phyloP scores from a whole-genome alignment of 2,888 invertebrate genomes.

The Cybosia mesomella region DNA sequence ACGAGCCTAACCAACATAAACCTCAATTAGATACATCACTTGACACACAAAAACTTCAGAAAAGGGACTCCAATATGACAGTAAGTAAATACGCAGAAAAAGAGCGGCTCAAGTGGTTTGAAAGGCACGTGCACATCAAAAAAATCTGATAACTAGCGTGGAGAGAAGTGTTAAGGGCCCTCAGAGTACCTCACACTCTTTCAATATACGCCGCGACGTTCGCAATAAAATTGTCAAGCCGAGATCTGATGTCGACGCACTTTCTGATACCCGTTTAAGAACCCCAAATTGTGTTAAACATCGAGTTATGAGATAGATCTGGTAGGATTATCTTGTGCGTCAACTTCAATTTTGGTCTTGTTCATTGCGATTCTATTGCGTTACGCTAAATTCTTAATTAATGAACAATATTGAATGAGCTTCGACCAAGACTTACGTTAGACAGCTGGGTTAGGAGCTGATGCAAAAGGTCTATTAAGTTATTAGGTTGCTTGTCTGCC shows the following conservation, averaged over 20 bases:
- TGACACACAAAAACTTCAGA: constrained; percentile 26
- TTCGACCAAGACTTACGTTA: neutral
- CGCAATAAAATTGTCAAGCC: constrained; percentile 79
- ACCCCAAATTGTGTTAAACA: constrained; percentile 50
- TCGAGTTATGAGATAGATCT: constrained; percentile 36
- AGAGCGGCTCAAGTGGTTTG: constrained; percentile 57
- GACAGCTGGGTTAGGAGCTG: neutral
- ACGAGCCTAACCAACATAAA: neutral
- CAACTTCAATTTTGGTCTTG: constrained; percentile 8
- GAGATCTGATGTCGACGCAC: constrained; percentile 82
- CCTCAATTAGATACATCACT: constrained; percentile 28
- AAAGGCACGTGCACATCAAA: constrained; percentile 78
- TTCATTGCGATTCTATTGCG: neutral
- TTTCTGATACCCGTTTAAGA: constrained; percentile 59
- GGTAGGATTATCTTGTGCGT: constrained; percentile 39
- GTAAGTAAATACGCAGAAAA: constrained; percentile 56
- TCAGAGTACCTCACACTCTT: constrained; percentile 61
- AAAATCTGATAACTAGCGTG: constrained; percentile 83
- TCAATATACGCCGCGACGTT: constrained; percentile 70
- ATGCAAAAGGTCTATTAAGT: neutral
- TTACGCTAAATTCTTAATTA: neutral
- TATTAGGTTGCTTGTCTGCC: too few species aligned
- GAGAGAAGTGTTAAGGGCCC: constrained; percentile 73
- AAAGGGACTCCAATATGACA: constrained; percentile 42
- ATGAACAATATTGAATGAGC: too few species aligned